These are phyloP conservation scores for Chaetophractus vellerosus DNA, from an alignment of 2,797 vertebrate species.

Conservation along the genomic window DNA sequence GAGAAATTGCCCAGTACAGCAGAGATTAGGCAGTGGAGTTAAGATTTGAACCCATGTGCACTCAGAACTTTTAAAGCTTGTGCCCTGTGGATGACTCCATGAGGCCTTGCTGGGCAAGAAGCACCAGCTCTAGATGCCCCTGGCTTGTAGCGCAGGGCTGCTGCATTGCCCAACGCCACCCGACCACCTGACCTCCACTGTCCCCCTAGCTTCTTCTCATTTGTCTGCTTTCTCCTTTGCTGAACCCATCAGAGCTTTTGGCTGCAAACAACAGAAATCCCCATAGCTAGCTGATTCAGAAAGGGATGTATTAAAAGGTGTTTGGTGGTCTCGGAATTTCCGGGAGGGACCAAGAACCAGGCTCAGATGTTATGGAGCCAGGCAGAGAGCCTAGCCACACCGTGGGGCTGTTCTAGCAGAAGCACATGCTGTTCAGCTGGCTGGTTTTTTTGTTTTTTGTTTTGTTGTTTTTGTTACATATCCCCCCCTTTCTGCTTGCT, in stretches of 20 bases:
- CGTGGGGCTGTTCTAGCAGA: not conserved
- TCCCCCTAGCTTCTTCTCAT: not conserved
- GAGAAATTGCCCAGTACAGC: not conserved
- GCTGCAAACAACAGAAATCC: slow-evolving; percentile 61
- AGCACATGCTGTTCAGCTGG: fast-evolving
- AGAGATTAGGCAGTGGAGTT: not conserved
- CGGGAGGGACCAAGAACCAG: slow-evolving; percentile 47
- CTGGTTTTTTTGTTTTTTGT: no score
- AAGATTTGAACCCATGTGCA: not conserved
- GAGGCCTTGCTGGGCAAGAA: not conserved
- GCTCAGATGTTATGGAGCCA: not conserved
- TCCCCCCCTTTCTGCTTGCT: no score
- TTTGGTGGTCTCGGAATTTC: slow-evolving; percentile 61
- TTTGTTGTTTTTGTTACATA: no score
- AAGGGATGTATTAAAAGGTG: slow-evolving; percentile 41
- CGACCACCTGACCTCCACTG: not conserved
- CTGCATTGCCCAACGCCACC: fast-evolving
- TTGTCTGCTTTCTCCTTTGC: slow-evolving; percentile 28
- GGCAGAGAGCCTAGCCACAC: slow-evolving; percentile 8
- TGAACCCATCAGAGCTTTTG: slow-evolving; percentile 40
- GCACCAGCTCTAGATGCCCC: not conserved
- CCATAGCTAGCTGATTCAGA: slow-evolving; percentile 60
- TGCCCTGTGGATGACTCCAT: fast-evolving
- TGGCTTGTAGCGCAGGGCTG: not conserved
- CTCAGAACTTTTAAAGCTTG: not conserved